These are phyloP conservation scores for Microtus ochrogaster DNA, from an alignment of 2,113 vertebrate genomes.

Conservation along the genomic window DNA sequence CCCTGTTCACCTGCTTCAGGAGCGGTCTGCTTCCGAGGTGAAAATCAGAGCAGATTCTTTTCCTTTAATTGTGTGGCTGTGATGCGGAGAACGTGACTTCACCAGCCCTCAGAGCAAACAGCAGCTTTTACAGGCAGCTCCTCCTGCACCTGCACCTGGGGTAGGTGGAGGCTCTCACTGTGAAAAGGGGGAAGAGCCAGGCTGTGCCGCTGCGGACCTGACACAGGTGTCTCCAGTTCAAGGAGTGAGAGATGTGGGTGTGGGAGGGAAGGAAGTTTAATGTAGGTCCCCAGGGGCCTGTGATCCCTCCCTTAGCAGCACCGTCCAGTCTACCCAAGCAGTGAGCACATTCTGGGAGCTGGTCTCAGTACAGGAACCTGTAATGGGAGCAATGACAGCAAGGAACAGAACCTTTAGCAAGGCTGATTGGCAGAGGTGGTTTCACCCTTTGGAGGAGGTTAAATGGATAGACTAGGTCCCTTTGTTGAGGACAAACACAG, in stretches of 20 bases:
- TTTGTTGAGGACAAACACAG: not conserved
- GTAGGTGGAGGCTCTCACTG: not conserved
- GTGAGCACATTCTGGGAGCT: not conserved
- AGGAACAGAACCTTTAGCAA: not conserved
- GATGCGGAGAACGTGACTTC: not conserved
- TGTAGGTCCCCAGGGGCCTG: rapidly evolving
- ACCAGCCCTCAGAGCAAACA: not conserved
- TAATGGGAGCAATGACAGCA: not conserved
- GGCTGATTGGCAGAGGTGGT: not conserved
- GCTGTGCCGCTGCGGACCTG: not conserved
- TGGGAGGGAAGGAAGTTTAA: not conserved
- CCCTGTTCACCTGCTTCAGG: not conserved
- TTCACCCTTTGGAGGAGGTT: not conserved
- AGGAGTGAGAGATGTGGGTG: not conserved
- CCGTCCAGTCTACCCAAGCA: not conserved
- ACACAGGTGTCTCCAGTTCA: not conserved
- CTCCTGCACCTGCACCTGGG: not conserved
- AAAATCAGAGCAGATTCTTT: constrained; percentile 14
- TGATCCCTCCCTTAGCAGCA: not conserved
- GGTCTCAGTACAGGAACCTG: not conserved
- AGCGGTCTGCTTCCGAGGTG: not conserved
- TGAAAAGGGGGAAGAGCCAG: not conserved
- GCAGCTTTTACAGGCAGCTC: not conserved
- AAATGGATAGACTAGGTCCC: not conserved
- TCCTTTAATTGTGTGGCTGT: not conserved